A percentile compares a stretch with the other conserved stretches of the same genome.
These are phyloP conservation scores for Psilopsiagon aymara DNA, from an alignment of 2,113 vertebrate genomes.

Conservation along the genomic window DNA sequence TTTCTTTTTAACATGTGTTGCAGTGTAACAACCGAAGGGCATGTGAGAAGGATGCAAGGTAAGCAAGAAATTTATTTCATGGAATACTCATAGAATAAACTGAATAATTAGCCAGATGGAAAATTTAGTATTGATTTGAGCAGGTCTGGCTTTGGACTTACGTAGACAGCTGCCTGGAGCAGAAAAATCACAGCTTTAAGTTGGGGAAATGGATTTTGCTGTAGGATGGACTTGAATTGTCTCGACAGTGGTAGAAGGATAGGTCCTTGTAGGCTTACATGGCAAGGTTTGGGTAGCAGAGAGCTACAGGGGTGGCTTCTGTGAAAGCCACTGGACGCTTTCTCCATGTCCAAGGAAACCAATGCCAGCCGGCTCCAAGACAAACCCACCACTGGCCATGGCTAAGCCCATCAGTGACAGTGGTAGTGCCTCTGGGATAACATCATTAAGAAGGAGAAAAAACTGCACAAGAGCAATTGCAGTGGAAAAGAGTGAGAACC, in stretches of 20 bases:
- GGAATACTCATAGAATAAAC: neutral
- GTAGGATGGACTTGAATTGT: neutral
- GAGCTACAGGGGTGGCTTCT: rapidly evolving
- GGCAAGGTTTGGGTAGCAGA: neutral
- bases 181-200: neutral
- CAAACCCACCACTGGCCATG: neutral
- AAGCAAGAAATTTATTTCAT: neutral
- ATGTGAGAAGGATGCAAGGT: neutral
- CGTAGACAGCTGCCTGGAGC: neutral
- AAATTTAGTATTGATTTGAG: neutral
- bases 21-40: neutral
- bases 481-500: rapidly evolving
- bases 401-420: neutral
- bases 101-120: neutral
- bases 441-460: neutral
- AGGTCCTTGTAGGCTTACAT: neutral
- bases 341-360: rapidly evolving
- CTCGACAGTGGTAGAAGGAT: neutral
- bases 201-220: neutral
- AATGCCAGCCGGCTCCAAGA: rapidly evolving
- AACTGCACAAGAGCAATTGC: neutral
- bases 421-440: rapidly evolving
- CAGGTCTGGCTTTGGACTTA: neutral
- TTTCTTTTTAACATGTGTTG: neutral
- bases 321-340: neutral